Percentiles rank a stretch among this genome's conserved stretches.
Conservation (phyloP, 2,797 vertebrate genomes). For the Phylloscopus collybita region DNA sequence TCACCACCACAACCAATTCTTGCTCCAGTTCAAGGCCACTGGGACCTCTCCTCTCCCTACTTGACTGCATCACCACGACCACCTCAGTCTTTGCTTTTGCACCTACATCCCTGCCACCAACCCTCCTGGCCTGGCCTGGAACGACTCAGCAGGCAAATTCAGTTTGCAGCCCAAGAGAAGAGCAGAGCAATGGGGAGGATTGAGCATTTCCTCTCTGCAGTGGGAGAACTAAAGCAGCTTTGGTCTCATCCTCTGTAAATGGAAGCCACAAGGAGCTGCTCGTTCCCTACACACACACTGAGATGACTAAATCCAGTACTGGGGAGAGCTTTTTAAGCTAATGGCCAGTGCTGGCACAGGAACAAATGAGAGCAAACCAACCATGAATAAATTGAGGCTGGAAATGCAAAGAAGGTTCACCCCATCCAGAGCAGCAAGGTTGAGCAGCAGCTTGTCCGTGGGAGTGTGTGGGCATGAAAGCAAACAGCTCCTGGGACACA, state of each 20-base stretch:
- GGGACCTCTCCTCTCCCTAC: background rate
- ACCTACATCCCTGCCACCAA: background rate
- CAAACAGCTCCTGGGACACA: background rate
- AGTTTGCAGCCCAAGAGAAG: background rate
- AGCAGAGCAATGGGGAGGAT: background rate
- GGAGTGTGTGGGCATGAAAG: slow-evolving; percentile 12
- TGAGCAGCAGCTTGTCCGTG: slow-evolving; percentile 19
- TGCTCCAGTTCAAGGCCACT: background rate
- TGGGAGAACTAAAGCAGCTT: background rate
- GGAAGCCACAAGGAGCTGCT: background rate
- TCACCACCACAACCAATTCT: background rate
- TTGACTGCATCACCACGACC: fast-evolving
- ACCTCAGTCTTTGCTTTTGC: background rate
- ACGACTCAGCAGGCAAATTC: background rate
- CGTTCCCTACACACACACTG: background rate
- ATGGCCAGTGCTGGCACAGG: background rate
- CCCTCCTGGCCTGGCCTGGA: background rate
- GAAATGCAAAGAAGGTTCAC: slow-evolving; percentile 9
- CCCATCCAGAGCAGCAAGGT: background rate
- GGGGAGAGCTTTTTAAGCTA: background rate
- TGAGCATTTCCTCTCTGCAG: background rate
- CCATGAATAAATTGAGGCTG: slow-evolving; percentile 10
- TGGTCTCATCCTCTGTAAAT: fast-evolving
- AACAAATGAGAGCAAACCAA: slow-evolving; percentile 15
- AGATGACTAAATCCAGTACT: background rate